phyloP scores from a whole-genome alignment of 1,140 invertebrate genomes.

The Luehdorfia chinensis region DNA sequence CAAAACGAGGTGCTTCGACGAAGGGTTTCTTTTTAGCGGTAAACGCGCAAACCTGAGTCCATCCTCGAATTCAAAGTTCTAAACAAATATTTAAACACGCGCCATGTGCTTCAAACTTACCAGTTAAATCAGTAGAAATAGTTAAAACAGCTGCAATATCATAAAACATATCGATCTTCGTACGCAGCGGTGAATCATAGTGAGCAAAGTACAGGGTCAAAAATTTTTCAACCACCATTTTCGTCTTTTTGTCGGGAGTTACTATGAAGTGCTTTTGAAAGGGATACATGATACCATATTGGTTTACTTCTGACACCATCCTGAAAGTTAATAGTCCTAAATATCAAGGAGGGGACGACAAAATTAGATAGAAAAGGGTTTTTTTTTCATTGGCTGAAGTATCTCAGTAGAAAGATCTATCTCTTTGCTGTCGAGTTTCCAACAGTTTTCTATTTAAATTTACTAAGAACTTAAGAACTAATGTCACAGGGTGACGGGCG shows the following conservation, averaged over 20 bases:
- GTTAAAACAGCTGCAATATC: conserved; percentile 27
- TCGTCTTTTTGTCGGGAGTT: conserved; percentile 32
- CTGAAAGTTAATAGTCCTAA: no score
- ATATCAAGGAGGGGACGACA: no score
- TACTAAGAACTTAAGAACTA: no score
- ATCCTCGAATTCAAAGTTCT: no score
- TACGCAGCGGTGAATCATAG: conserved; percentile 32
- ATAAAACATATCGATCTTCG: conserved; percentile 42
- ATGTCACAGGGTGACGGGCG: no score
- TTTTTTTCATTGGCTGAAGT: background rate
- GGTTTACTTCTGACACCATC: conserved; percentile 54
- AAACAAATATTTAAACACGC: no score
- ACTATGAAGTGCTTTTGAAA: conserved; percentile 41
- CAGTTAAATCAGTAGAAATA: conserved; percentile 33
- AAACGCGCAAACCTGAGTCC: no score
- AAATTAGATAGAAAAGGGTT: background rate
- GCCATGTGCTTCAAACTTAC: no score
- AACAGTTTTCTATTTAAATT: no score
- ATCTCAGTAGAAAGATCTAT: background rate
- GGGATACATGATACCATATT: conserved; percentile 43
- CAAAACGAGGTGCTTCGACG: no score
- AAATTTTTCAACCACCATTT: conserved; percentile 50
- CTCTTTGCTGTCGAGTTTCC: background rate
- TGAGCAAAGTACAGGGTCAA: conserved; percentile 47
- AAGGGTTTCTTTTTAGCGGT: no score